These are phyloP conservation scores for Cichladusa arquata DNA, from an alignment of 2,113 vertebrate species.

Conservation along the genomic window DNA sequence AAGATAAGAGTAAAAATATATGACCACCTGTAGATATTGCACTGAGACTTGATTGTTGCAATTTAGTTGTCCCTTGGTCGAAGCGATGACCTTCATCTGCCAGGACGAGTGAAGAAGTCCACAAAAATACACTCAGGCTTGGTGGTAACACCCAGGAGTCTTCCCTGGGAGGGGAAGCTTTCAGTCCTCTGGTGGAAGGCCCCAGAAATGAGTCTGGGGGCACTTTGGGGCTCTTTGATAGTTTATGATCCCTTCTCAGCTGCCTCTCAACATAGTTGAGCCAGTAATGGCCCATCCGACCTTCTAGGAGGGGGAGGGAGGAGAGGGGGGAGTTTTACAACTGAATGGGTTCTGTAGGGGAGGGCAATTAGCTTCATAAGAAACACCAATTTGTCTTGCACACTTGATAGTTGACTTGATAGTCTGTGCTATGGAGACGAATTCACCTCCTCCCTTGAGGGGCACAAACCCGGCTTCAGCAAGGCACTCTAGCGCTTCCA, in stretches of 20 bases:
- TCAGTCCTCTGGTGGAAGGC: neutral
- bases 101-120: neutral
- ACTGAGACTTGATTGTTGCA: neutral
- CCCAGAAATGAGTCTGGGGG: neutral
- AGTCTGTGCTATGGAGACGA: neutral
- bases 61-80: neutral
- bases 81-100: neutral
- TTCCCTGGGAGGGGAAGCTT: neutral
- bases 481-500: neutral
- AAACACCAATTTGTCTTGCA: neutral
- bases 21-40: neutral
- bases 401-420: neutral
- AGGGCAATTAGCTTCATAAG: neutral
- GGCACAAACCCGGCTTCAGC: neutral
- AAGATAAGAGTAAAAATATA: neutral
- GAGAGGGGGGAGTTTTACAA: neutral
- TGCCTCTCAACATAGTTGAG: neutral
- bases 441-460: neutral
- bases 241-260: neutral
- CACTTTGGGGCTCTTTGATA: neutral
- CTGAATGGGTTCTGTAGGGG: neutral
- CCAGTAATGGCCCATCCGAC: neutral
- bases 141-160: neutral
- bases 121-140: neutral
- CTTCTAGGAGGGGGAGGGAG: fast-evolving